Base-by-base conservation (phyloP, 2,888 invertebrate species). In the Tinea pellionella region DNA sequence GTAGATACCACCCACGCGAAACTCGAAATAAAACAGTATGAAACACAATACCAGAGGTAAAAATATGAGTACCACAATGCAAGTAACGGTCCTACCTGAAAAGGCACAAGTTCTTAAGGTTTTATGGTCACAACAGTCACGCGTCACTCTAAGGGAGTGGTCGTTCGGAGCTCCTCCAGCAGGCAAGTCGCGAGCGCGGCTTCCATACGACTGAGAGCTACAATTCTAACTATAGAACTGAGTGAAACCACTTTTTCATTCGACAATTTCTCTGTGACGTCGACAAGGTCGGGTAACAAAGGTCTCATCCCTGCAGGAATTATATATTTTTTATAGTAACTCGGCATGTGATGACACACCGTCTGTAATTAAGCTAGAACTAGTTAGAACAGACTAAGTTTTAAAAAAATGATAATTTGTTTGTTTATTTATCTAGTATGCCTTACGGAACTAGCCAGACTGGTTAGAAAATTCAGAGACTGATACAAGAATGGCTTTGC, bases 171-270 rank as follows among this genome's bases (percentile, higher is more conserved):
- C 24, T 19, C 8, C 53, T 18, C 53, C 47, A 47, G 47, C 15
- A 47, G 53, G 53, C 53, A 76, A 80, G 72, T 78, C 83, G 78
- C 87, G 79, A 71, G 73, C 85, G 81, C 84, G 80, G 84, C 78
- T 78, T 77, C 78, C 80, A 75, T 78, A 81, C 86, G 85, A 88
- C 88, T 88, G 83, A 65, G 69, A 66, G 69, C 68, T 66, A 67
- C 64, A 72, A 70, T 67, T 76, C 80, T 86, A 86, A 74, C 76
- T 74, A 73, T 86, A 85, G 85, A 75, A 64, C 74, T 6, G 24
- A 8, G 66, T 62, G 63, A 24, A 53, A 24, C 53, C 12, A 24
- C 53, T 24, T 53, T 53, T 53, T 24, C 53, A 53, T 53, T 18
- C 16, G 4, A 18, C 74, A 73, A 77, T 77, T 77, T 76, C 80